Base-by-base conservation (phyloP, 2,888 invertebrate genomes). In the Caenorhabditis sp. region DNA sequence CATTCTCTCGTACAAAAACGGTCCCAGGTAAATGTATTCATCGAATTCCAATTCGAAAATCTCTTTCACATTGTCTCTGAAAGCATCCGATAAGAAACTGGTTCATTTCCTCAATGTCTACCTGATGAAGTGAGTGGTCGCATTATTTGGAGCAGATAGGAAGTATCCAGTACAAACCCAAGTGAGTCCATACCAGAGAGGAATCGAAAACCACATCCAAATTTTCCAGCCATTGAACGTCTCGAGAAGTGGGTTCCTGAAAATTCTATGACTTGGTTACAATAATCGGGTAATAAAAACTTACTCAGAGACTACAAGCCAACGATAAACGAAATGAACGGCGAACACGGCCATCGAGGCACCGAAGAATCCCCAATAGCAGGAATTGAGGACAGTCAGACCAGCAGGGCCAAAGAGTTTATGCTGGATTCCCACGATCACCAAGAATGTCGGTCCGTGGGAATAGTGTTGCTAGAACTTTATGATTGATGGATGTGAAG, bases 391-490 rank as follows among this genome's bases (percentile, higher is more conserved):
- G 14, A 74, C 8, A 26, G 63, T 56, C 1, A 64, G 38, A 22
- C 72, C 69, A 10, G n/a, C 31, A 1, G 75, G 75, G n/a, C 66
- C 75, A 10, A 75, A 66, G 6, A 75, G 54, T 58, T 75, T 75
- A 12, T 70, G 16, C 5, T 70, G 44, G 14, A 47, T 41, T 6
- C 64, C 64, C 7, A 79, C 72, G 16, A 77, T 63, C 5, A 77
- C 77, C 22, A 77, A 24, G 19, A 70, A 77, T 7, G 70, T 56
- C 16, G 72, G 72, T 14, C 72, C 79, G 16, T 72, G 72, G 0
- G 69, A 72, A 63, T 64, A 69, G 24, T 79, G 75, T n/a, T 79
- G 69, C 77, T 79, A 70, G 22, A 79, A 35, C n/a, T n/a, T n/a
- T n/a, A 24, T 47, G 26, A 24, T n/a, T n/a, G n/a, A n/a, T n/a